These are phyloP conservation scores for Montifringilla adamsi DNA, from an alignment of 2,113 vertebrate genomes.

Conservation along the genomic window DNA sequence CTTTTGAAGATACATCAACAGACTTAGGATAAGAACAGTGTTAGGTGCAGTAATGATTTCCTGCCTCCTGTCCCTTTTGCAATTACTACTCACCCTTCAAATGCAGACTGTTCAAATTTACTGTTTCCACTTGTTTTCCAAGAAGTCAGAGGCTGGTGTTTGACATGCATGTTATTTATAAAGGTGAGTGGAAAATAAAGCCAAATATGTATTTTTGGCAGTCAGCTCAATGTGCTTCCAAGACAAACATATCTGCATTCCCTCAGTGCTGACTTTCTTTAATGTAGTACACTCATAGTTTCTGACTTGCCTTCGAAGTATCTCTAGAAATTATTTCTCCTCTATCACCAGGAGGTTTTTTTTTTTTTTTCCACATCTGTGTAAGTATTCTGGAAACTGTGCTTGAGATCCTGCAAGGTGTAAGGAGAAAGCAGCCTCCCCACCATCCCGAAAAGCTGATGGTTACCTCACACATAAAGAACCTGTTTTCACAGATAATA, in stretches of 20 bases:
- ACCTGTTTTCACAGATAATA: neutral
- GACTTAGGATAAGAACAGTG: neutral
- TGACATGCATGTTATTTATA: neutral
- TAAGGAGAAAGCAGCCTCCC: neutral
- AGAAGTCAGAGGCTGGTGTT: neutral
- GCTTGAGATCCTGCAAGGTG: neutral
- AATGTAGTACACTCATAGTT: neutral
- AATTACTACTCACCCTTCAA: neutral
- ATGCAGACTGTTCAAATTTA: neutral
- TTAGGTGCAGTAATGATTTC: neutral
- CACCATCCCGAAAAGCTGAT: neutral
- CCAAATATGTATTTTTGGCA: neutral
- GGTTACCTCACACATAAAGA: neutral
- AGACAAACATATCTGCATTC: neutral
- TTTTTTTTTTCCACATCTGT: neutral
- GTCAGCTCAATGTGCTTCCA: neutral
- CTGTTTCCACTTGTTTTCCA: neutral
- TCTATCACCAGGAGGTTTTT: neutral
- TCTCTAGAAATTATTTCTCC: neutral
- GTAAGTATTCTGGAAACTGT: neutral
- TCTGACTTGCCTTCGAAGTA: neutral
- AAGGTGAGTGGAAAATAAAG: slow-evolving; percentile 14
- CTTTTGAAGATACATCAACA: neutral
- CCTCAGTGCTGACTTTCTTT: neutral
- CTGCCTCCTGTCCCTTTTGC: neutral